A percentile compares a stretch with the other conserved stretches of the same genome.
phyloP scores from a whole-genome alignment of 2,888 invertebrate species.

The Liodrosophila aerea region DNA sequence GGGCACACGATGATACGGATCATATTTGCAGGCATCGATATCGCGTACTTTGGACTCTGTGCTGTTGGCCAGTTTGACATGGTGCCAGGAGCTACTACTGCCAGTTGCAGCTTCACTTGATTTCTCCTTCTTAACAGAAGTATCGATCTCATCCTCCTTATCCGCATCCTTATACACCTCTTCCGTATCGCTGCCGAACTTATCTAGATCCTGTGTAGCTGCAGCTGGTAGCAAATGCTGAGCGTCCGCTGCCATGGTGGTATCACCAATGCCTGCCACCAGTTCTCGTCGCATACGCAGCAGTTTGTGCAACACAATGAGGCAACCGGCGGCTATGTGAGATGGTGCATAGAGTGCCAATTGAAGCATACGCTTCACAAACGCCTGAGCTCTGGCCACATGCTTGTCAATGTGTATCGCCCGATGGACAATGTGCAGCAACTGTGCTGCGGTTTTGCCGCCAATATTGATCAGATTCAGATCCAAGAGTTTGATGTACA shows the following conservation, averaged over 20 bases:
- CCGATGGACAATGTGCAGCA: constrained; percentile 93
- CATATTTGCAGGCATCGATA: constrained; percentile 83
- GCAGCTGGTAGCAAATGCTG: constrained; percentile 29
- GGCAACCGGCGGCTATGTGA: constrained; percentile 90
- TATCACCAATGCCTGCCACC: constrained; percentile 46
- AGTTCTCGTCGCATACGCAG: constrained; percentile 86
- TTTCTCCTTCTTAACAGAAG: constrained; percentile 72
- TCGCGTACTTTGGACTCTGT: constrained; percentile 61
- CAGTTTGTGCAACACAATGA: constrained; percentile 84
- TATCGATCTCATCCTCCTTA: constrained; percentile 28
- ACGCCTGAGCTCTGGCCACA: constrained; percentile 88
- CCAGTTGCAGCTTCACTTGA: constrained; percentile 41
- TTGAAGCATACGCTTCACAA: constrained; percentile 91
- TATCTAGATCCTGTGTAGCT: constrained; percentile 69
- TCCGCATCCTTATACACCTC: constrained; percentile 78
- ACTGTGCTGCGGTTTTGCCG: constrained; percentile 87
- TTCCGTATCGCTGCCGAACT: constrained; percentile 80
- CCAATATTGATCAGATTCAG: constrained; percentile 85
- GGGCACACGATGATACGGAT: constrained; percentile 91
- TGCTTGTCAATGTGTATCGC: constrained; percentile 91
- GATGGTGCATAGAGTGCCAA: constrained; percentile 88
- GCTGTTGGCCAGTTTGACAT: constrained; percentile 61
- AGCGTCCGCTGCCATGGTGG: no score
- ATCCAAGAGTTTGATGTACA: constrained; percentile 94
- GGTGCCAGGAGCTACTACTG: constrained; percentile 77